Evolutionary conservation across 1,140 invertebrate genomes (phyloP), one percentile per base, ranked within the genome.

Genomic region (Meteorus sp.): DNA sequence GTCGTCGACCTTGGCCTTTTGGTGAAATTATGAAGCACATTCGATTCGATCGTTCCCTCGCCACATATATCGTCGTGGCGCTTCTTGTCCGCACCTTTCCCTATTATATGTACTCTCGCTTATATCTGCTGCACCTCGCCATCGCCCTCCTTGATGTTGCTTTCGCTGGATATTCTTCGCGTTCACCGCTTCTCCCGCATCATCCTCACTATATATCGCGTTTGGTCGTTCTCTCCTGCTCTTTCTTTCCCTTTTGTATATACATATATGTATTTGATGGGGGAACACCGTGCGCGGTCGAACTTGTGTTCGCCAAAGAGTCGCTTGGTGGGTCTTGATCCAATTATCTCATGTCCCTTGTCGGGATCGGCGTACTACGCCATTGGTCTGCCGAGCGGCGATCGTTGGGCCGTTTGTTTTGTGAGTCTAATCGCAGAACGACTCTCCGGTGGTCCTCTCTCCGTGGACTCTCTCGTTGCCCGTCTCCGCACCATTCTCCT

Each of bases 281-380:
- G n/a, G n/a, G n/a, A n/a, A n/a, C n/a, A n/a, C n/a, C n/a, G n/a
- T n/a, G n/a, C n/a, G n/a, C n/a, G n/a, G n/a, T n/a, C n/a, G n/a
- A n/a, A n/a, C n/a, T n/a, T n/a, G n/a, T n/a, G n/a, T 33, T 59
- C 11, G 50, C 37, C 35, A 62, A 62, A n/a, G n/a, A n/a, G 35
- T 44, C 31, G 47, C 45, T 47, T 23, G 39, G 51, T 53, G 60
- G 59, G 55, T 70, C 64, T 71, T 69, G 75, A 78, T 80, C 77
- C 78, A 80, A 80, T 80, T 80, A 80, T 79, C 76, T 75, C 69
- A 67, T 76, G 78, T 78, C 74, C 75, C 75, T 78, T 75, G 72
- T 75, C 70, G 66, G 73, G 68, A 77, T 73, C 72, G 65, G 73
- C 59, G 70, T 72, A 70, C 73, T 73, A 72, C 73, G 76, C 77